phyloP scores from a whole-genome alignment of 2,888 invertebrate species.

The Xestia c-nigrum region DNA sequence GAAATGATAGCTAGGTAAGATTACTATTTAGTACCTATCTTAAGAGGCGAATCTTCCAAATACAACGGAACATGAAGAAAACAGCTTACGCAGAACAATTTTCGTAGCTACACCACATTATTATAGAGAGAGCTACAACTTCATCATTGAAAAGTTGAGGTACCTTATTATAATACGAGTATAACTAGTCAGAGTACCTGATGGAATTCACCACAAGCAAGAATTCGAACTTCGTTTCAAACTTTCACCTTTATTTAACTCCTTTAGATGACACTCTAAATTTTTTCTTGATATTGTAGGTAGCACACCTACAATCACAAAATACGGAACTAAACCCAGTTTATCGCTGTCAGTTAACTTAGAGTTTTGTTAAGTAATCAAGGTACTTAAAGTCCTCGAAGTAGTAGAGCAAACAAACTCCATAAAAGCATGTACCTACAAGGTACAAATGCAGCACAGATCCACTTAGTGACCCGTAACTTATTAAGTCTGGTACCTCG shows the following conservation, averaged over 20 bases:
- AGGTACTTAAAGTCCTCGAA: not conserved
- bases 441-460: not conserved
- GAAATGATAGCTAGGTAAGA: too few species aligned
- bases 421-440: not conserved
- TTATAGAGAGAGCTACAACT: not conserved
- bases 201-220: not conserved
- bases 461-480: not conserved
- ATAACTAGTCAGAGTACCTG: not conserved
- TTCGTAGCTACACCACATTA: not conserved
- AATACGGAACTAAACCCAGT: not conserved
- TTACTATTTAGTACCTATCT: not conserved
- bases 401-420: not conserved
- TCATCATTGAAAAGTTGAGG: not conserved
- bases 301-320: not conserved
- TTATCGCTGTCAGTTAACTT: not conserved
- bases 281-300: too few species aligned
- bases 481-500: constrained; percentile 16
- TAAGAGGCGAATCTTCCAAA: not conserved
- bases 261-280: too few species aligned
- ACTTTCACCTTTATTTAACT: not conserved
- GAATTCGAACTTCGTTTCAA: not conserved
- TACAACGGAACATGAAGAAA: not conserved
- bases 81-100: not conserved
- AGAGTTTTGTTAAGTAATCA: not conserved
- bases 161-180: too few species aligned